Evolutionary conservation across 1,140 invertebrate genomes (phyloP).

Genomic region (Myzus persicae): DNA sequence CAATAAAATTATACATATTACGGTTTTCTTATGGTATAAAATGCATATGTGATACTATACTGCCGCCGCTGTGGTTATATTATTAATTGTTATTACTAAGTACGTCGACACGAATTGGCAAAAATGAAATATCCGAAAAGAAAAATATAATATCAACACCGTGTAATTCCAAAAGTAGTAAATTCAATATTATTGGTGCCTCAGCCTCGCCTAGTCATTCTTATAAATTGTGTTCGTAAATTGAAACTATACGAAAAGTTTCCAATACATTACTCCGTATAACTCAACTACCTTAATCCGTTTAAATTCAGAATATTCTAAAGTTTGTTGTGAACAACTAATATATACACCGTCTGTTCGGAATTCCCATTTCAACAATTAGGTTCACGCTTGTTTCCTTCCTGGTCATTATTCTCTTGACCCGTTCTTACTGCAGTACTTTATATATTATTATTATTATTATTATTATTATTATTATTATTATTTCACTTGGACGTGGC

Average conservation of each 20-base stretch:
- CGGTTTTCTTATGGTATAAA: background rate
- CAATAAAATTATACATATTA: background rate
- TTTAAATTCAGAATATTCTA: slow-evolving; percentile 41
- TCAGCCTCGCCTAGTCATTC: slow-evolving; percentile 29
- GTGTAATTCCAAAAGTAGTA: background rate
- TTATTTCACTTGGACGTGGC: background rate
- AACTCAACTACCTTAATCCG: slow-evolving; percentile 41
- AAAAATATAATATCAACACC: background rate
- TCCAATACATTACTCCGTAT: slow-evolving; percentile 33
- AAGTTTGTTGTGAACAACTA: slow-evolving; percentile 45
- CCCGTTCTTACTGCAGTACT: background rate
- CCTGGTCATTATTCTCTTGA: slow-evolving; percentile 26
- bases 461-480: slow-evolving; percentile 24
- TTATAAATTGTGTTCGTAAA: slow-evolving; percentile 21
- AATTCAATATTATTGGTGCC: background rate
- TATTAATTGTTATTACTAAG: background rate
- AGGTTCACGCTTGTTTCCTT: slow-evolving; percentile 12
- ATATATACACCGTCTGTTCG: slow-evolving; percentile 17
- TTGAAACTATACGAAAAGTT: slow-evolving; percentile 26
- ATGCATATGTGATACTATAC: background rate
- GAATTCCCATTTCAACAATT: slow-evolving; percentile 43
- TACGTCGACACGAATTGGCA: background rate
- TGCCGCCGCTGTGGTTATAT: background rate
- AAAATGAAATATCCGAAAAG: background rate
- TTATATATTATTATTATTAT: background rate